Conservation (phyloP, 2,797 vertebrate species). For the Kryptolebias ocellatus region DNA sequence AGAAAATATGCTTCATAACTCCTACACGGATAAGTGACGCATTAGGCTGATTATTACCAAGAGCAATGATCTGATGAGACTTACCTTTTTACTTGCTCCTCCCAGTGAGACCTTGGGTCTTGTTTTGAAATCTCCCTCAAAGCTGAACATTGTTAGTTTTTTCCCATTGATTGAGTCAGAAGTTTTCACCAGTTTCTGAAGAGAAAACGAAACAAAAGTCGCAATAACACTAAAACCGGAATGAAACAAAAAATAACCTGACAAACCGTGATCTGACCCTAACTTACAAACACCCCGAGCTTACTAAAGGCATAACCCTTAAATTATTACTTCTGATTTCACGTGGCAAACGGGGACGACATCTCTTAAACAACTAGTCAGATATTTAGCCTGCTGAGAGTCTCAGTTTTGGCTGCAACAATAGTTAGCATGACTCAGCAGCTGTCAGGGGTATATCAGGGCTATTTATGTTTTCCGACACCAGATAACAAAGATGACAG, state of each 20-base stretch:
- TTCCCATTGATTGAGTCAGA: constrained; percentile 84
- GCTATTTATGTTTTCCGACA: not conserved
- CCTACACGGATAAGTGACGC: not conserved
- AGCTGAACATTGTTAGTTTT: constrained; percentile 95
- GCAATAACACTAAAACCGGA: not conserved
- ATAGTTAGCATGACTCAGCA: constrained; percentile 84
- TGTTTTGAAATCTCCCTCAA: constrained; percentile 98
- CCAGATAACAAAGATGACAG: not conserved
- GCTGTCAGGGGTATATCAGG: constrained; percentile 47
- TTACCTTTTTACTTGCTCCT: constrained; percentile 95
- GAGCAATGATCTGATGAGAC: constrained; percentile 17
- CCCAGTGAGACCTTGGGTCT: constrained; percentile 98
- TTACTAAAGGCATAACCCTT: not conserved
- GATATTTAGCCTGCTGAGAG: constrained; percentile 22
- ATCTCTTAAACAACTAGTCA: not conserved
- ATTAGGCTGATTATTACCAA: not conserved
- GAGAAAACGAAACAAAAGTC: constrained; percentile 36
- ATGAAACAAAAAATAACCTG: constrained; percentile 4
- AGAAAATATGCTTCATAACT: not conserved
- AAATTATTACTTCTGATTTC: not conserved
- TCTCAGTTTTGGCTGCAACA: constrained; percentile 49
- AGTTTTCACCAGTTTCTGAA: constrained; percentile 43
- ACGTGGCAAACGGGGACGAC: not conserved
- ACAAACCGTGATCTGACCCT: constrained; percentile 6
- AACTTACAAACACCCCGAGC: constrained; percentile 1